Base-by-base conservation (phyloP, 2,113 vertebrate genomes). In the Bos javanicus region DNA sequence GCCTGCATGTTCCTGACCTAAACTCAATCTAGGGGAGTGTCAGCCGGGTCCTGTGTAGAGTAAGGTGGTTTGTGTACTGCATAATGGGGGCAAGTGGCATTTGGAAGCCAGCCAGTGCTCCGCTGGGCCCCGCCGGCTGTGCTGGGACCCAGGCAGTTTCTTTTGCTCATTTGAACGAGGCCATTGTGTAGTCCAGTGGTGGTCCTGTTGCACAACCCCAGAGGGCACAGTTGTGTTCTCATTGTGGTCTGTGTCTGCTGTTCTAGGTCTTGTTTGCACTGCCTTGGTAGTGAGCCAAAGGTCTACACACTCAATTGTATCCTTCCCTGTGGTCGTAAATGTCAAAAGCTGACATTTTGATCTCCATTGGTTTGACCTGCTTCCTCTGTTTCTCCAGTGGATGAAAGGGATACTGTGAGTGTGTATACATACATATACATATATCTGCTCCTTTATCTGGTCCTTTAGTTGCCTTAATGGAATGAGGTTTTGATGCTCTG, bases 121-220 rank as follows among this genome's bases (percentile, higher is more conserved):
- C 1, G 1, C 36, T 52, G 87, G 80, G 23, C 28, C 57, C 21
- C 15, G 60, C 87, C 95, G 92, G 71, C 96, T 97, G 96, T 96
- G 80, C 87, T 26, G 50, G 71, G 74, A 80, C 71, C 92, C 60
- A 86, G 36, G 88, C 83, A 80, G 71, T 88, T 71, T 17, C 71
- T 89, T 97, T 81, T 28, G 84, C 56, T 90, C 33, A 10, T 94
- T 62, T 97, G 95, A 97, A 97, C 84, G 57, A 85, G 52, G 84
- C 15, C 52, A 87, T 96, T 94, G 62, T 96, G 13, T 83, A 81
- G 56, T 39, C 83, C 71, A 26, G 23, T 87, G 83, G 30, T 90
- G 46, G 13, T 25, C 7, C 36, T 71, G 62, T 87, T 84, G 64
- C 87, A 84, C 71, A 90, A 57, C 57, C 89, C 71, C 39, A 87